Conservation (phyloP, 2,113 vertebrate species). For the Rhipidura dahli region DNA sequence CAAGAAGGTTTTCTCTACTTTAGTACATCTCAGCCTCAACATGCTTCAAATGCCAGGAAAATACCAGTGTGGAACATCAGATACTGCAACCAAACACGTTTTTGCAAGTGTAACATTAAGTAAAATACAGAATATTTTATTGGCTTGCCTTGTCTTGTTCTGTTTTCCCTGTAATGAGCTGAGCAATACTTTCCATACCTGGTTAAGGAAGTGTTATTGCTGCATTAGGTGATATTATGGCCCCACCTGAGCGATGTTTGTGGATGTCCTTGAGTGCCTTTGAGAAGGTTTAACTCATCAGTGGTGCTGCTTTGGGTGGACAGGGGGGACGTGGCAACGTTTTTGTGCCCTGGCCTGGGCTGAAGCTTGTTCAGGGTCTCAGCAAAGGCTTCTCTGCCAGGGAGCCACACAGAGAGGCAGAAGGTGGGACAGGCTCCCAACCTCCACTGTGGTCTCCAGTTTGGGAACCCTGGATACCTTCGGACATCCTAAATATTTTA, state of each 20-base stretch:
- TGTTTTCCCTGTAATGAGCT: not conserved
- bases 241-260: not conserved
- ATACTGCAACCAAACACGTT: not conserved
- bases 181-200: not conserved
- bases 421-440: not conserved
- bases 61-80: not conserved
- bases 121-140: not conserved
- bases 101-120: not conserved
- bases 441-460: not conserved
- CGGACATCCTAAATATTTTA: not conserved
- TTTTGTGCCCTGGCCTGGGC: not conserved
- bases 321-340: accelerated
- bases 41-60: not conserved
- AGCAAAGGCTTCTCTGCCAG: not conserved
- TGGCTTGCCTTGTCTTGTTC: not conserved
- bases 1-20: not conserved
- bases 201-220: not conserved
- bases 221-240: not conserved
- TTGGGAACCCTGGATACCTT: accelerated
- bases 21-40: not conserved
- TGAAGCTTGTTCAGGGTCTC: not conserved
- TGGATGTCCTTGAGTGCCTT: not conserved
- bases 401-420: not conserved
- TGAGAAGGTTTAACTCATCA: not conserved
- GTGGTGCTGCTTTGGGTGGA: not conserved